A percentile compares a stretch with the other conserved stretches of the same genome.
These are phyloP conservation scores for Anoura caudifer DNA, from an alignment of 2,113 vertebrate genomes.

Conservation along the genomic window DNA sequence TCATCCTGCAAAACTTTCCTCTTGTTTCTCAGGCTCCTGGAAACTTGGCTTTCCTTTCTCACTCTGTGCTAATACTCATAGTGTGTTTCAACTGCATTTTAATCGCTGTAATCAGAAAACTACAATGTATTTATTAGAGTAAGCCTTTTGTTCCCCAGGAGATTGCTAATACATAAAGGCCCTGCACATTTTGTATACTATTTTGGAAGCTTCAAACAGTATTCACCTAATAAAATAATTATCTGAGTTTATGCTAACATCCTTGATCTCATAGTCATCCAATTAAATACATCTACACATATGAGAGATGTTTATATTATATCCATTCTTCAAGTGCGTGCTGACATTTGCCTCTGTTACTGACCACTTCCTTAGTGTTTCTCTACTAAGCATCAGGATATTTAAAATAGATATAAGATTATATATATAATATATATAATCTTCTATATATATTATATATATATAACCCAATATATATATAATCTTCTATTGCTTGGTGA, in stretches of 20 bases:
- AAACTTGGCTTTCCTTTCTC: not conserved
- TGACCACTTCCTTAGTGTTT: not conserved
- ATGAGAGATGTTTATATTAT: not conserved
- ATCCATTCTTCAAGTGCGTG: not conserved
- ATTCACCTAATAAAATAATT: not conserved
- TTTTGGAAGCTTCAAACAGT: not conserved
- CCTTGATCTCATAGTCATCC: not conserved
- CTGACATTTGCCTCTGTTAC: not conserved
- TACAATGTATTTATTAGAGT: not conserved
- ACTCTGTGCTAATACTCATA: not conserved
- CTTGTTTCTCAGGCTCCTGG: not conserved
- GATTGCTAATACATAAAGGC: not conserved
- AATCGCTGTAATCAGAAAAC: not conserved
- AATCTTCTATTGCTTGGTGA: not conserved
- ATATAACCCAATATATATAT: too few relatives aligned
- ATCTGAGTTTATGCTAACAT: not conserved
- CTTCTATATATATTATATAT: not conserved
- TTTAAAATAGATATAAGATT: not conserved
- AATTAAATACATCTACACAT: not conserved
- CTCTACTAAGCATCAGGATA: not conserved
- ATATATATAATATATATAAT: not conserved
- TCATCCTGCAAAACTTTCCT: not conserved
- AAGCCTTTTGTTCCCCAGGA: not conserved
- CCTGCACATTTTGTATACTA: not conserved
- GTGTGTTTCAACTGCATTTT: not conserved